Evolutionary conservation across 2,797 vertebrate genomes (phyloP).

Genomic region (Naso thynnoides): DNA sequence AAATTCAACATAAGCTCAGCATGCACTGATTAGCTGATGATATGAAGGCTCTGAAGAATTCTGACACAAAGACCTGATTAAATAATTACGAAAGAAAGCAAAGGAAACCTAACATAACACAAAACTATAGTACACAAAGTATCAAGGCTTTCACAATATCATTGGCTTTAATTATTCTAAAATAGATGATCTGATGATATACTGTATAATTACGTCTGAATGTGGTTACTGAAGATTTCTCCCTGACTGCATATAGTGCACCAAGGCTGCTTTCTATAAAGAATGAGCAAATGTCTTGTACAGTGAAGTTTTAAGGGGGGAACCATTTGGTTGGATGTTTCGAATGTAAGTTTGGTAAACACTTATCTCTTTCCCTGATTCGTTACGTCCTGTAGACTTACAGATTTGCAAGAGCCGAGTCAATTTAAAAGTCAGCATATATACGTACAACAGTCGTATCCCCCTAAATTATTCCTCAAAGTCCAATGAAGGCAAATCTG

Average conservation of each 20-base stretch:
- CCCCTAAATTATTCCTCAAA: constrained; percentile 47
- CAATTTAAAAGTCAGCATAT: constrained; percentile 48
- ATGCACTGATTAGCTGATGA: constrained; percentile 77
- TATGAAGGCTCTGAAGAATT: constrained; percentile 37
- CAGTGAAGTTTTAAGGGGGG: constrained; percentile 57
- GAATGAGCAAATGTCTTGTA: constrained; percentile 64
- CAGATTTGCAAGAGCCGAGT: constrained; percentile 52
- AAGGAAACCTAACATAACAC: constrained; percentile 68
- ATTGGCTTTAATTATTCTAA: constrained; percentile 83
- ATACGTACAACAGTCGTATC: constrained; percentile 64
- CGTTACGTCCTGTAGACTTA: constrained; percentile 58
- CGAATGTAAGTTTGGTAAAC: constrained; percentile 78
- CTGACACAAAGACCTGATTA: constrained; percentile 55
- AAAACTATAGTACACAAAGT: constrained; percentile 69
- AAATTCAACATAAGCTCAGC: constrained; percentile 69
- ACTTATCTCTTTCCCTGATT: constrained; percentile 81
- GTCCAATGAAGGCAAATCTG: constrained; percentile 52
- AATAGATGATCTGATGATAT: constrained; percentile 84
- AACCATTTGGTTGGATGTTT: constrained; percentile 61
- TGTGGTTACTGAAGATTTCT: constrained; percentile 71
- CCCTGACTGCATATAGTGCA: constrained; percentile 79
- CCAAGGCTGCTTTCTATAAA: constrained; percentile 71
- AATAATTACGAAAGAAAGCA: constrained; percentile 62
- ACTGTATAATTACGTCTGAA: constrained; percentile 72
- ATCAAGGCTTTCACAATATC: constrained; percentile 72